These are phyloP conservation scores for Anableps anableps DNA, from an alignment of 2,797 vertebrate genomes.

Conservation along the genomic window DNA sequence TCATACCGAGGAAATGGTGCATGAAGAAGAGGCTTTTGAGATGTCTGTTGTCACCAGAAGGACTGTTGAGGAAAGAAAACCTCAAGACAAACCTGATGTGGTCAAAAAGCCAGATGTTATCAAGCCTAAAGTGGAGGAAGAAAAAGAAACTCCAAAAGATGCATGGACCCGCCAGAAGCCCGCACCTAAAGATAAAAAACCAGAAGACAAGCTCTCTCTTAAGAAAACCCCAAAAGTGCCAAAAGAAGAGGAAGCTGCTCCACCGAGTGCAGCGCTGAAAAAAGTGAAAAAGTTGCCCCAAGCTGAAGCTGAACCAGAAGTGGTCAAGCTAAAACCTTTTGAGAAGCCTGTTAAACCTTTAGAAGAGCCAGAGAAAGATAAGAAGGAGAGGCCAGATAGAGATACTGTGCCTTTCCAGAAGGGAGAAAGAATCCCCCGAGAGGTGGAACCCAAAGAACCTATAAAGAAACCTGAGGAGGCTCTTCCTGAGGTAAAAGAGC, in stretches of 20 bases:
- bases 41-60: conserved; percentile 61
- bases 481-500: conserved; percentile 61
- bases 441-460: conserved; percentile 68
- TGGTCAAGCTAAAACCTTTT: conserved; percentile 82
- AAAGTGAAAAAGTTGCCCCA: conserved; percentile 77
- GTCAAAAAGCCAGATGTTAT: conserved; percentile 60
- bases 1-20: conserved; percentile 61
- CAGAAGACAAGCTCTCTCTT: conserved; percentile 68
- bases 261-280: conserved; percentile 64
- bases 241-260: conserved; percentile 66
- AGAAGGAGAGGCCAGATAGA: conserved; percentile 64
- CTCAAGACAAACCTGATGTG: conserved; percentile 49
- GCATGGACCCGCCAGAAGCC: conserved; percentile 63
- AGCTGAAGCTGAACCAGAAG: conserved; percentile 74
- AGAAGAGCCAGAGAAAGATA: conserved; percentile 66
- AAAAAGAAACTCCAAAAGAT: conserved; percentile 61
- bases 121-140: conserved; percentile 49
- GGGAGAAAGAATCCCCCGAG: conserved; percentile 62
- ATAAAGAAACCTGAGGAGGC: conserved; percentile 61
- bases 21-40: conserved; percentile 65
- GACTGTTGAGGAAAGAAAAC: conserved; percentile 58
- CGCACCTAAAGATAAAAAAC: conserved; percentile 62
- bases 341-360: conserved; percentile 68
- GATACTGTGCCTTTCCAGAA: conserved; percentile 71
- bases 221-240: conserved; percentile 69